A percentile compares a stretch with the other conserved stretches of the same genome.
phyloP scores from a whole-genome alignment of 2,888 invertebrate genomes.

The Aspidiotus destructor region DNA sequence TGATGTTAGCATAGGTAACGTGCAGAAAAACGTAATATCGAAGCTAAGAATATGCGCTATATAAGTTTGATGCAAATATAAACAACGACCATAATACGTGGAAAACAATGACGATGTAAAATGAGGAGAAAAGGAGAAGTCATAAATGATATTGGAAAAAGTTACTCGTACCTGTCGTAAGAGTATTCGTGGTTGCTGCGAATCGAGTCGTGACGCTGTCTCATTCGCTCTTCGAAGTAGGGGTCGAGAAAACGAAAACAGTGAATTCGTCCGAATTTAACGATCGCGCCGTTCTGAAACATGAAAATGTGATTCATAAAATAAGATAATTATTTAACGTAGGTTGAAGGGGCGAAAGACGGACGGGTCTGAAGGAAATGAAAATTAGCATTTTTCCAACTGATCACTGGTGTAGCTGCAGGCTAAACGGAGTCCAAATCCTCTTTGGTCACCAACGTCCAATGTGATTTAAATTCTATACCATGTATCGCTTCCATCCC shows the following conservation, averaged over 20 bases:
- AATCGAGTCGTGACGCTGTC: slow-evolving; percentile 63
- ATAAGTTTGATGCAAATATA: too few species aligned
- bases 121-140: slow-evolving; percentile 4
- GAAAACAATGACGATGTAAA: neutral
- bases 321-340: neutral
- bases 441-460: too few species aligned
- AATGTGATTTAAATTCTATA: too few species aligned
- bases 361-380: too few species aligned
- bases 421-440: too few species aligned
- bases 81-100: neutral
- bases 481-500: too few species aligned
- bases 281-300: slow-evolving; percentile 65
- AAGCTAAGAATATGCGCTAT: too few species aligned
- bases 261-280: slow-evolving; percentile 77
- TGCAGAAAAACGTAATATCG: too few species aligned
- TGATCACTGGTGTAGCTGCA: too few species aligned
- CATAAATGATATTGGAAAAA: slow-evolving; percentile 6
- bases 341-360: too few species aligned
- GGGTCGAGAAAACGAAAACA: slow-evolving; percentile 79
- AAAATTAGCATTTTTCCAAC: too few species aligned
- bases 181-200: slow-evolving; percentile 51
- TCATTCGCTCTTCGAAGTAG: slow-evolving; percentile 65
- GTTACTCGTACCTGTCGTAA: slow-evolving; percentile 62
- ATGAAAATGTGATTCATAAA: neutral
- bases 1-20: too few species aligned